A percentile compares a stretch with the other conserved stretches of the same genome.
These are phyloP conservation scores for Dendropsophus ebraccatus DNA, from an alignment of 2,113 vertebrate species.

Conservation along the genomic window DNA sequence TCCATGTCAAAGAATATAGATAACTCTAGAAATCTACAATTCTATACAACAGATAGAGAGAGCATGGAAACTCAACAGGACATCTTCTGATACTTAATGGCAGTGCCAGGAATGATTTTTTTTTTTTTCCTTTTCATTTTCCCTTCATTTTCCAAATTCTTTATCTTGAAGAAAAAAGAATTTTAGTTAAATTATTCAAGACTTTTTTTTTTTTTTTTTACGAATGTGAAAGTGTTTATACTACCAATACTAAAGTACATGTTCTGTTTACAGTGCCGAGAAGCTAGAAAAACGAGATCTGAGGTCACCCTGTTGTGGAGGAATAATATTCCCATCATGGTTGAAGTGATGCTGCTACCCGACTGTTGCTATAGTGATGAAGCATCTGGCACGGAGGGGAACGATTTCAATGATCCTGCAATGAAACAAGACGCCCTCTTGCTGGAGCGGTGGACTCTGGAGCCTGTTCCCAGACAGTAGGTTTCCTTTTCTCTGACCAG, in stretches of 20 bases:
- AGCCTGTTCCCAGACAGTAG: slow-evolving; percentile 95
- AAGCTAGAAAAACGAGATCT: slow-evolving; percentile 91
- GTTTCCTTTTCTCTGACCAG: slow-evolving; percentile 63
- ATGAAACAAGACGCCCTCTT: slow-evolving; percentile 95
- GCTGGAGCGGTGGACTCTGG: slow-evolving; percentile 95
- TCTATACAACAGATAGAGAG: too few species aligned
- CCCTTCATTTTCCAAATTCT: too few species aligned
- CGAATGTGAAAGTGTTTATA: too few species aligned
- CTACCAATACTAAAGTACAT: not conserved
- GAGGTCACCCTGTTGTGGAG: slow-evolving; percentile 93
- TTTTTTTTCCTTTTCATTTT: too few species aligned
- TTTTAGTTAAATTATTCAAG: too few species aligned
- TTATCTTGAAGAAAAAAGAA: too few species aligned
- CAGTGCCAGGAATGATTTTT: too few species aligned
- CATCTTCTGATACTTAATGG: too few species aligned
- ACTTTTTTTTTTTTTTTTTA: too few species aligned
- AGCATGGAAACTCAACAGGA: too few species aligned
- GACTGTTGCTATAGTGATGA: slow-evolving; percentile 98
- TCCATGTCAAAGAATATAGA: too few species aligned
- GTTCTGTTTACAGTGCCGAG: slow-evolving; percentile 82
- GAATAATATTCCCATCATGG: slow-evolving; percentile 97
- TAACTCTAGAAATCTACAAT: too few species aligned
- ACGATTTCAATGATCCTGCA: slow-evolving; percentile 90
- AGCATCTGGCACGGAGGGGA: slow-evolving; percentile 85
- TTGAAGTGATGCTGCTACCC: slow-evolving; percentile 96